These are phyloP conservation scores for Molanna angustata DNA, from an alignment of 2,888 invertebrate genomes.

Conservation along the genomic window DNA sequence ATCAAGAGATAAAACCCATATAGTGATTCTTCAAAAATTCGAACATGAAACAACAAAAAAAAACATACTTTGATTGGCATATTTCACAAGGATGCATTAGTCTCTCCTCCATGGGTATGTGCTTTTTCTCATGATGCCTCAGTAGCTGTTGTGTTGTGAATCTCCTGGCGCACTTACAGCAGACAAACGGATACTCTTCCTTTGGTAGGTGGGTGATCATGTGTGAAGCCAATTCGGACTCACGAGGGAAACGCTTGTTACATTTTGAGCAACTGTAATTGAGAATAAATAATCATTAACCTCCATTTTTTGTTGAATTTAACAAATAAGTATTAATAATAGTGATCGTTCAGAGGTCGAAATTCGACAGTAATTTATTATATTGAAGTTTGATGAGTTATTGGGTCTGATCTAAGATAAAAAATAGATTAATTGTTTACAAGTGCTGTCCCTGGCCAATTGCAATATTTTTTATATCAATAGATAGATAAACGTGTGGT, in stretches of 20 bases:
- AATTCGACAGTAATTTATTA: neutral
- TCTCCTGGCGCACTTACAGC: slow-evolving; percentile 37
- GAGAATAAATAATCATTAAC: slow-evolving; percentile 5
- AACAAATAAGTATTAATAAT: neutral
- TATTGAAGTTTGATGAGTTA: too few relatives aligned
- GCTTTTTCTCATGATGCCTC: slow-evolving; percentile 37
- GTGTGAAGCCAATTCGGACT: slow-evolving; percentile 36
- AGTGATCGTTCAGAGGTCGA: neutral
- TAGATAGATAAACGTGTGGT: too few relatives aligned
- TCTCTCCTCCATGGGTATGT: slow-evolving; percentile 37
- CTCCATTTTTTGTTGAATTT: neutral
- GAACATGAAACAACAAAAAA: too few relatives aligned
- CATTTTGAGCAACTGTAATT: slow-evolving; percentile 37
- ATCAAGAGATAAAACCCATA: too few relatives aligned
- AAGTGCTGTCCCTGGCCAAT: too few relatives aligned
- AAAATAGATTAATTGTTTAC: too few relatives aligned
- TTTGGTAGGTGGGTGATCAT: slow-evolving; percentile 37
- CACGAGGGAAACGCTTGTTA: slow-evolving; percentile 36
- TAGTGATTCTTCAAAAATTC: too few relatives aligned
- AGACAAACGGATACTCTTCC: slow-evolving; percentile 38
- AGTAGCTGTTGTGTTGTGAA: slow-evolving; percentile 37
- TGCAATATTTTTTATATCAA: too few relatives aligned
- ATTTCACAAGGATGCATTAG: slow-evolving; percentile 36
- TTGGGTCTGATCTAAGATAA: too few relatives aligned
- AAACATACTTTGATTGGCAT: slow-evolving; percentile 37